Conservation (phyloP, 53 echinoderm and acorn worm species). For the Arbacia lixula region DNA sequence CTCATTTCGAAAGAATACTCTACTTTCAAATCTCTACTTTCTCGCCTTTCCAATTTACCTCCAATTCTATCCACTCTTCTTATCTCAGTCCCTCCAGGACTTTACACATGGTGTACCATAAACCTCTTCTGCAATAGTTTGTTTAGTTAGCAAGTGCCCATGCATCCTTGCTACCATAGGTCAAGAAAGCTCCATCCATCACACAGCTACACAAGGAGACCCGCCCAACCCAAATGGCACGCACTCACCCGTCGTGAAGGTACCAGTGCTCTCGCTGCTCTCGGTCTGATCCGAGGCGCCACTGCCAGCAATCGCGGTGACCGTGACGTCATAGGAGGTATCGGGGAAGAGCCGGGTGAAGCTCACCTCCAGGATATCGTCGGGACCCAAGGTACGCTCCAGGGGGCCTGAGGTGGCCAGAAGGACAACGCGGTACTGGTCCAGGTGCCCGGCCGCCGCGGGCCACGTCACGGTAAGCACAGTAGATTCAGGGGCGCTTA, state of each 20-base stretch:
- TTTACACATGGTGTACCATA: too few relatives aligned
- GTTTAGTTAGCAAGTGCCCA: too few relatives aligned
- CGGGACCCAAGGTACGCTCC: background rate
- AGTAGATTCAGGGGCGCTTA: constrained; percentile 11
- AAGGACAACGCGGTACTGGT: constrained; percentile 55
- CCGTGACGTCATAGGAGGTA: background rate
- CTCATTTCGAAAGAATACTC: too few relatives aligned
- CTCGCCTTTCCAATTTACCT: too few relatives aligned
- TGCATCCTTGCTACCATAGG: too few relatives aligned
- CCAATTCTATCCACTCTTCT: too few relatives aligned
- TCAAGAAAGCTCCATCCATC: too few relatives aligned
- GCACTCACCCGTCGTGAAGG: background rate
- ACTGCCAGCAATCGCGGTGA: background rate
- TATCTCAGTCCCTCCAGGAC: too few relatives aligned
- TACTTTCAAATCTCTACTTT: too few relatives aligned
- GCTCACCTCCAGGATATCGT: background rate
- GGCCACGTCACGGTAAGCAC: constrained; percentile 38
- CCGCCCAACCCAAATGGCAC: too few relatives aligned
- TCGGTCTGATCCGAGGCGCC: background rate
- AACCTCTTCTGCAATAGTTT: too few relatives aligned
- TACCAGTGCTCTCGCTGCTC: background rate
- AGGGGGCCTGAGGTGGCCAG: background rate
- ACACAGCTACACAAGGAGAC: background rate
- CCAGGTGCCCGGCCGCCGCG: constrained; percentile 21
- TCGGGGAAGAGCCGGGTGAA: constrained; percentile 3